Conservation (phyloP, 2,888 invertebrate species). For the Tenthredo scrophulariae region DNA sequence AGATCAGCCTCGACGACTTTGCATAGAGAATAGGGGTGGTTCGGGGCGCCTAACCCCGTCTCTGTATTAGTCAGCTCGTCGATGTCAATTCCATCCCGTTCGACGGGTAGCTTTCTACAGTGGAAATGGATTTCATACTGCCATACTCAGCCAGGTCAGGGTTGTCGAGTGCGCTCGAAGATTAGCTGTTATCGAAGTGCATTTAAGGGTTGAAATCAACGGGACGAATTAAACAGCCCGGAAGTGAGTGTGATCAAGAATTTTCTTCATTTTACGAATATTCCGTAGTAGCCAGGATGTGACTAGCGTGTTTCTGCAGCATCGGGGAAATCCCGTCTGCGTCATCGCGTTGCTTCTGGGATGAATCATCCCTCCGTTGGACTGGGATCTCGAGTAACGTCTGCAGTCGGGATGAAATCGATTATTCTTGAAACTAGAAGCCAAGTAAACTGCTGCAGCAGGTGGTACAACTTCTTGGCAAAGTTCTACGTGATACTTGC, state of each 20-base stretch:
- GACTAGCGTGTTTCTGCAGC: not conserved
- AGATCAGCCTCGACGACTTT: not conserved
- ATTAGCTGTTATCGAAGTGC: too few relatives aligned
- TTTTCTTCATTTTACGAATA: not conserved
- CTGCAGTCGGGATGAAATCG: not conserved
- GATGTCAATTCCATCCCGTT: slow-evolving; percentile 9
- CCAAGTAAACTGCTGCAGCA: slow-evolving; percentile 22
- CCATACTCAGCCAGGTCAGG: not conserved
- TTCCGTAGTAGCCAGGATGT: too few relatives aligned
- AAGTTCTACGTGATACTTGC: slow-evolving; percentile 35
- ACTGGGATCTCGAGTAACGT: not conserved
- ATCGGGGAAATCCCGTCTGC: not conserved
- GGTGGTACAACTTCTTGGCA: slow-evolving; percentile 5
- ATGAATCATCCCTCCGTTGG: slow-evolving; percentile 33
- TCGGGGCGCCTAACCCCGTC: not conserved
- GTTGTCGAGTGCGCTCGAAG: too few relatives aligned
- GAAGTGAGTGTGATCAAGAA: not conserved
- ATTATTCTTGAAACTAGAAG: slow-evolving; percentile 37
- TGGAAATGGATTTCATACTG: not conserved
- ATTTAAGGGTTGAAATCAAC: not conserved
- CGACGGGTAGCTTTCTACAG: not conserved
- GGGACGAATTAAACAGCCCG: not conserved
- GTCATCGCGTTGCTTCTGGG: not conserved
- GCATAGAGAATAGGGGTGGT: not conserved
- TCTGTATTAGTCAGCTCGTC: not conserved